These are phyloP conservation scores for Pteruthius melanotis DNA, from an alignment of 2,113 vertebrate species.

Conservation along the genomic window DNA sequence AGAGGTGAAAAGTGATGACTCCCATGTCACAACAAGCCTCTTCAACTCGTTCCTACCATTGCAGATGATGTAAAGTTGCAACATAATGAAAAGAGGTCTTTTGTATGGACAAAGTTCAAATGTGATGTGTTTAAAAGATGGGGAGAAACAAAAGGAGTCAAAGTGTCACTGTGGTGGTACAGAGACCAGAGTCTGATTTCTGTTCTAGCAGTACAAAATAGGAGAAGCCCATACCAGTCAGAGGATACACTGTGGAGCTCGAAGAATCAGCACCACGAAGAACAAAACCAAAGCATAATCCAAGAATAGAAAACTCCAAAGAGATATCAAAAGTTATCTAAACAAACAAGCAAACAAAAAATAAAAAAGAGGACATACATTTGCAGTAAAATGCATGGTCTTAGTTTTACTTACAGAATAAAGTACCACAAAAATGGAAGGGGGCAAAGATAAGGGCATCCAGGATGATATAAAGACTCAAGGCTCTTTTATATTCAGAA, in stretches of 20 bases:
- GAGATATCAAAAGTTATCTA: background rate
- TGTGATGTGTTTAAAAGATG: background rate
- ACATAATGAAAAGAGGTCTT: background rate
- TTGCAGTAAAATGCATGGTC: background rate
- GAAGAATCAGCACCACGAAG: background rate
- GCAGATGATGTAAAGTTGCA: background rate
- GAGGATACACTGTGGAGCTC: background rate
- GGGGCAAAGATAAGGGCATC: background rate
- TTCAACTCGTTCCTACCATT: background rate
- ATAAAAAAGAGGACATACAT: background rate
- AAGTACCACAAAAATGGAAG: background rate
- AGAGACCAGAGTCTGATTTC: background rate
- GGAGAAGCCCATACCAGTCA: background rate
- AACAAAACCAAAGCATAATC: background rate
- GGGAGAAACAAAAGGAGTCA: background rate
- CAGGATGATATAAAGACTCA: background rate
- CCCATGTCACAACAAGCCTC: background rate
- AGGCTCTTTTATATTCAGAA: background rate
- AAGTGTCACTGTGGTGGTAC: background rate
- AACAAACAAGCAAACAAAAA: background rate
- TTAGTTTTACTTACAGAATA: background rate
- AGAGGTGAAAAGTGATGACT: background rate
- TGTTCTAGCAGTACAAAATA: background rate
- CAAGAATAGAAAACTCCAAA: background rate
- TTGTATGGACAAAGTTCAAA: background rate